Evolutionary conservation across 1,140 invertebrate species (phyloP).

Genomic region (Arion vulgaris): DNA sequence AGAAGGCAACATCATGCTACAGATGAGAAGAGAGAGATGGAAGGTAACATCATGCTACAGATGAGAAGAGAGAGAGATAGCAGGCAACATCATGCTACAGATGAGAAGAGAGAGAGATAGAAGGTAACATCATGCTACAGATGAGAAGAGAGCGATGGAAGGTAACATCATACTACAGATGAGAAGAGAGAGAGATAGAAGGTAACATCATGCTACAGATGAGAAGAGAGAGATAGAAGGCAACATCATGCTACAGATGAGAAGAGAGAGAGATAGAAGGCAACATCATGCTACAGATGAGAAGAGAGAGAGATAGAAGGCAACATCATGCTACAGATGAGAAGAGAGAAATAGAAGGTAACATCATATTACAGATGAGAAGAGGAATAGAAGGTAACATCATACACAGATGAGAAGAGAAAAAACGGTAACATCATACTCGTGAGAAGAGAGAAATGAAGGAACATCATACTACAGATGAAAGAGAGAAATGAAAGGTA

Average conservation of each 20-base stretch:
- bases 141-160: background rate
- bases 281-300: background rate
- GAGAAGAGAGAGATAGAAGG: constrained; percentile 8
- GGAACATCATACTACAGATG: background rate
- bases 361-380: background rate
- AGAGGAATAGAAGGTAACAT: background rate
- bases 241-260: background rate
- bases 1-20: background rate
- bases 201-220: background rate
- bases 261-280: constrained; percentile 4
- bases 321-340: background rate
- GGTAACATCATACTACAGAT: background rate
- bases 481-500: too few species aligned
- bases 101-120: background rate
- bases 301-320: constrained; percentile 4
- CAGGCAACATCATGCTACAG: background rate
- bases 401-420: background rate
- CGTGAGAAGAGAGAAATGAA: background rate
- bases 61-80: background rate
- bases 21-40: background rate
- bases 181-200: background rate
- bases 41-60: background rate
- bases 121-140: background rate
- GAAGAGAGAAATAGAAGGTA: background rate
- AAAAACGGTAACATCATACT: background rate